These are phyloP conservation scores for Cataglyphis albicans DNA, from an alignment of 2,888 invertebrate genomes.

Conservation along the genomic window DNA sequence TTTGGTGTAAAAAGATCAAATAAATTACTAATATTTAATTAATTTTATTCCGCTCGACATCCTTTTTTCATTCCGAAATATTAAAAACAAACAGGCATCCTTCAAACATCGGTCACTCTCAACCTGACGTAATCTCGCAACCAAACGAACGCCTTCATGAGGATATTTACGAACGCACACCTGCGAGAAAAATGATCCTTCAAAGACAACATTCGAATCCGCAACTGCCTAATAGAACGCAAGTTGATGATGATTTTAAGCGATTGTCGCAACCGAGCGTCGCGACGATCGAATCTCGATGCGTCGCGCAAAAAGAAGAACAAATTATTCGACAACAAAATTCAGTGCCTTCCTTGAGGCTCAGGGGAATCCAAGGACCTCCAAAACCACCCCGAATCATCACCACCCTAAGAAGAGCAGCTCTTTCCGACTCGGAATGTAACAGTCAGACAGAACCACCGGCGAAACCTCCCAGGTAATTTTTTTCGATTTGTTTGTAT, in stretches of 20 bases:
- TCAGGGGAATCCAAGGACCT: constrained; percentile 74
- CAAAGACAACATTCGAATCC: constrained; percentile 83
- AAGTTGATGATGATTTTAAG: constrained; percentile 63
- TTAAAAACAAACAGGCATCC: constrained; percentile 64
- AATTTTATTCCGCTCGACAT: neutral
- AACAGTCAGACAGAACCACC: constrained; percentile 76
- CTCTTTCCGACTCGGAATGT: constrained; percentile 73
- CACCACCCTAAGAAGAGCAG: constrained; percentile 79
- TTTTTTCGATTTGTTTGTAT: neutral
- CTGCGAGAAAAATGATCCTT: constrained; percentile 59
- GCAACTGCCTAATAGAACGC: constrained; percentile 75
- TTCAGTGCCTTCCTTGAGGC: constrained; percentile 78
- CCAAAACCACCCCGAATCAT: constrained; percentile 83
- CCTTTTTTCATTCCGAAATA: neutral
- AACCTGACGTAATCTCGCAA: constrained; percentile 72
- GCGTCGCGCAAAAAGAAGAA: constrained; percentile 58
- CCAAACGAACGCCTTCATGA: constrained; percentile 65
- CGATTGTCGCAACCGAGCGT: constrained; percentile 63
- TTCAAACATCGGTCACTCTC: constrained; percentile 74
- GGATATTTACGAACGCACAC: constrained; percentile 66
- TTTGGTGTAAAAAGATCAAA: neutral
- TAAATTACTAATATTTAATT: neutral
- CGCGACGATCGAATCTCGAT: constrained; percentile 59
- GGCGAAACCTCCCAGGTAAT: constrained; percentile 80
- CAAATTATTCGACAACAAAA: constrained; percentile 74